Base-by-base conservation (phyloP, 2,888 invertebrate species). In the Neria commutata region DNA sequence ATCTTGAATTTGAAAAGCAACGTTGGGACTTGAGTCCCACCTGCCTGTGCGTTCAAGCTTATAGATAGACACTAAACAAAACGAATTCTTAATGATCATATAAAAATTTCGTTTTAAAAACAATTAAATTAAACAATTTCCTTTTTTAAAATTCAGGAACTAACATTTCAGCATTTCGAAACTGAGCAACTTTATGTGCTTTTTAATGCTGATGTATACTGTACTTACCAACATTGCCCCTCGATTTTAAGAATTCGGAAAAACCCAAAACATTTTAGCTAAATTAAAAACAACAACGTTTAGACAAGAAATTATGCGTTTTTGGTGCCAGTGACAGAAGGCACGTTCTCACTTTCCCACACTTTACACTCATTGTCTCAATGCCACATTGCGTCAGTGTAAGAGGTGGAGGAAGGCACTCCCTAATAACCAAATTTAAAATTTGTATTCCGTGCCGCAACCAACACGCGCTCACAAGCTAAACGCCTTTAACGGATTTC, bases 341-440 rank as follows among this genome's bases (percentile, higher is more conserved):
- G 59, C 67, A 69, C 67, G 68, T 69, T 65, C 64, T 67, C 57
- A 67, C 64, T 66, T 69, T 69, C 68, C 67, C 68, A 69, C 68
- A 69, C 68, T 69, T 61, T 60, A 55, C 23, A 23, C 24, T n/a
- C 21, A 23, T 34, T 52, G 37, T 10, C 24, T 24, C 40, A 40
- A 25, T 52, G 63, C 56, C 63, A 63, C 63, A 63, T 60, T 60
- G 59, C 24, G 48, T 14, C 29, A 37, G 23, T 11, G 48, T 49
- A 17, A 34, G 33, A 45, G 52, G 17, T 53, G 47, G 23, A 19
- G 33, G 29, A 10, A 56, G 24, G 29, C 49, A 58, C 37, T 49
- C 54, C 53, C 19, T 54, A 34, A 47, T 51, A 51, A 24, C 47
- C 51, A 46, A 45, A 60, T 34, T 37, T 49, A 33, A 53, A 37